Evolutionary conservation across 2,797 vertebrate species (phyloP).

Genomic region (Scolopax rusticola): DNA sequence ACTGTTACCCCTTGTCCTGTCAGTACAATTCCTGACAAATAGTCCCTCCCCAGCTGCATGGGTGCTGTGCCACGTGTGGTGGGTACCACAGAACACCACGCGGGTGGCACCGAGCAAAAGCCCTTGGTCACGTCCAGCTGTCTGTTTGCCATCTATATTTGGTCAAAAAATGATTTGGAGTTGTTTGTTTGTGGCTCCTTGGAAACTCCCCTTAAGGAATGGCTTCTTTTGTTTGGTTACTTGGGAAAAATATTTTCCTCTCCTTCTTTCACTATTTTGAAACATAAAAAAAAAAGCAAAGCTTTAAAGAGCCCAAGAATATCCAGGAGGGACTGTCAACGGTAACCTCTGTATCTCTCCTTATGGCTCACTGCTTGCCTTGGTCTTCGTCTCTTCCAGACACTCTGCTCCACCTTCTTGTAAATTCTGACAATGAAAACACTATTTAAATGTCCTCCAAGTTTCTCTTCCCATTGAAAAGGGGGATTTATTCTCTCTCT

Average conservation of each 20-base stretch:
- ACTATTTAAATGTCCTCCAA: conserved; percentile 55
- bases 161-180: not conserved
- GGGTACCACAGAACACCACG: fast-evolving
- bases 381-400: not conserved
- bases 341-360: not conserved
- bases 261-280: conserved; percentile 19
- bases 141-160: conserved; percentile 31
- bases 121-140: not conserved
- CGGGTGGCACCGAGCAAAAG: not conserved
- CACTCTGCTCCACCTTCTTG: conserved; percentile 56
- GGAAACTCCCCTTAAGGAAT: conserved; percentile 27
- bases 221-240: conserved; percentile 56
- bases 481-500: conserved; percentile 27
- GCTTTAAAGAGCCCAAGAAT: not conserved
- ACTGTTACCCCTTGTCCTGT: no score
- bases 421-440: conserved; percentile 61
- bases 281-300: not conserved
- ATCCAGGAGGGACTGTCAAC: not conserved
- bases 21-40: no score
- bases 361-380: not conserved
- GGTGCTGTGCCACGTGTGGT: fast-evolving
- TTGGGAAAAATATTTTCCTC: conserved; percentile 24
- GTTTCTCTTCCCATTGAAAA: conserved; percentile 65
- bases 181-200: conserved; percentile 63
- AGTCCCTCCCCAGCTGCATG: no score